Evolutionary conservation across 2,888 invertebrate genomes (phyloP).

Genomic region (Papilio protenor): DNA sequence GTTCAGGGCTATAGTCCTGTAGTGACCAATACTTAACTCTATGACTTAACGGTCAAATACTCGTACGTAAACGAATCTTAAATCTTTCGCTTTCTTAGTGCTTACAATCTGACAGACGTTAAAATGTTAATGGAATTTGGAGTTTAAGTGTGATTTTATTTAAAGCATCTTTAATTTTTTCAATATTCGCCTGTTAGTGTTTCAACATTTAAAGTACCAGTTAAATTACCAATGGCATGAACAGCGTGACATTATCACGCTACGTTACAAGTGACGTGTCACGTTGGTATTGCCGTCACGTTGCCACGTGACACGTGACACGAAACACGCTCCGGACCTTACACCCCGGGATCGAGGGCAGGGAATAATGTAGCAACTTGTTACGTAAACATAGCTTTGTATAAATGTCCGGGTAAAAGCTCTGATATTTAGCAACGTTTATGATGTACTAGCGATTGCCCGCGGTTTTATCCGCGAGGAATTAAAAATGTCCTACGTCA

Average conservation of each 20-base stretch:
- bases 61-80: too few relatives aligned
- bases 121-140: too few relatives aligned
- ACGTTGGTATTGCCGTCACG: constrained; percentile 13
- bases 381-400: neutral
- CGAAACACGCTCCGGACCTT: constrained; percentile 16
- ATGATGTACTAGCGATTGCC: too few relatives aligned
- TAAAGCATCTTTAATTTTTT: neutral
- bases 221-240: neutral
- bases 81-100: too few relatives aligned
- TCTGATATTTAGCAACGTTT: neutral
- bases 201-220: neutral
- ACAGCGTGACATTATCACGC: neutral
- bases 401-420: neutral
- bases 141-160: too few relatives aligned
- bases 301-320: constrained; percentile 11
- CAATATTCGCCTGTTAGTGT: neutral
- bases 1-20: too few relatives aligned
- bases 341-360: neutral
- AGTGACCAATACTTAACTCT: too few relatives aligned
- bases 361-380: neutral
- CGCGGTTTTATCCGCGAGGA: too few relatives aligned
- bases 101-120: too few relatives aligned
- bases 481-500: too few relatives aligned
- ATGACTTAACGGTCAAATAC: too few relatives aligned
- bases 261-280: neutral